phyloP scores from a whole-genome alignment of 2,888 invertebrate genomes.

The Tricholauxania praeusta region DNA sequence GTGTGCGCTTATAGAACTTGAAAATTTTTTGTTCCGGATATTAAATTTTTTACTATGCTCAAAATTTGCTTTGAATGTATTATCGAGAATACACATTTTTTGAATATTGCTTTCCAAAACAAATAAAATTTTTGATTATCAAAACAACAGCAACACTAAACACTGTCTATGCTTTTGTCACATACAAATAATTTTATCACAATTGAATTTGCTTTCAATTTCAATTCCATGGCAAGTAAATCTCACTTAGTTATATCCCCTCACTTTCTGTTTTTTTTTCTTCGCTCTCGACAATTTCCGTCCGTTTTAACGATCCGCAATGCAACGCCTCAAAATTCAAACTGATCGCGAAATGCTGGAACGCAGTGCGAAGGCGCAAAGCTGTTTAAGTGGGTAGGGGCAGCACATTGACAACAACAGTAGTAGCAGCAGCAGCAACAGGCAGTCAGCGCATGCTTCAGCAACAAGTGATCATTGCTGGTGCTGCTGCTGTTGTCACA shows the following conservation, averaged over 20 bases:
- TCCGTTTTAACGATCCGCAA: constrained; percentile 51
- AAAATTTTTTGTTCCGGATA: too few species aligned
- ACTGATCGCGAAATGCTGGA: constrained; percentile 45
- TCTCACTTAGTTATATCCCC: neutral
- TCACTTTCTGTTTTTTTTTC: neutral
- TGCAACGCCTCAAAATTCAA: constrained; percentile 52
- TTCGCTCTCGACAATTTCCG: neutral
- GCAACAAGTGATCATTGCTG: constrained; percentile 25
- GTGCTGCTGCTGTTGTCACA: constrained; percentile 5
- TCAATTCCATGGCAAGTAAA: neutral
- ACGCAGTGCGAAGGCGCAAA: constrained; percentile 38
- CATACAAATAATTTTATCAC: too few species aligned
- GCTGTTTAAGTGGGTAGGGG: constrained; percentile 9
- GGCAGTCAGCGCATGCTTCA: neutral
- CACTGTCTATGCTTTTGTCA: too few species aligned
- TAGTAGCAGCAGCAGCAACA: constrained; percentile 6
- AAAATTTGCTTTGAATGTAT: too few species aligned
- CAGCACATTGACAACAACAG: constrained; percentile 6
- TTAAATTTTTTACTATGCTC: too few species aligned
- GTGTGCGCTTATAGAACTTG: too few species aligned
- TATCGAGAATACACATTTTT: too few species aligned
- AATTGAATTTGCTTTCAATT: neutral
- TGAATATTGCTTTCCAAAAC: too few species aligned
- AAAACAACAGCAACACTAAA: too few species aligned
- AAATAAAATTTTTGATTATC: too few species aligned